Conservation (phyloP, 2,113 vertebrate genomes). For the Bothrops jararaca region DNA sequence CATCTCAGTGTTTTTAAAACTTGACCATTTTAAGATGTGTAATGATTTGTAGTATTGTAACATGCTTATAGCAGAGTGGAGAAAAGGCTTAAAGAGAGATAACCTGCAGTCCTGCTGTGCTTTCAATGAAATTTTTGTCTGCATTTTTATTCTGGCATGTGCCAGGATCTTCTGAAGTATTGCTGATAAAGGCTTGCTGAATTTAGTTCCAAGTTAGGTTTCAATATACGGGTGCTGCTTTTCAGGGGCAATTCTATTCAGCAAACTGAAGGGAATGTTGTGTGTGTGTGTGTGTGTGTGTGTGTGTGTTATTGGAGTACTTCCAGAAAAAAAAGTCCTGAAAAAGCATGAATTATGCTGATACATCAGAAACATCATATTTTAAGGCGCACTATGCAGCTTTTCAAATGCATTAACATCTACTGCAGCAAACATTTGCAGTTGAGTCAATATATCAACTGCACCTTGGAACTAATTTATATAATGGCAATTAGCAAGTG, state of each 20-base stretch:
- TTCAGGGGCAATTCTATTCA: background rate
- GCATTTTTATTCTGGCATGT: background rate
- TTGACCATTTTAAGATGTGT: background rate
- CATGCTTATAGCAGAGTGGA: background rate
- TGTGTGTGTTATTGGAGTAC: background rate
- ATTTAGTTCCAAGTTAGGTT: background rate
- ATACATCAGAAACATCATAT: slow-evolving; percentile 6
- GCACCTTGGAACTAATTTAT: background rate
- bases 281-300: background rate
- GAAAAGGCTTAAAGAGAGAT: background rate
- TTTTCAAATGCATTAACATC: slow-evolving; percentile 7
- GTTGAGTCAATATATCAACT: background rate
- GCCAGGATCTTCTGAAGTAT: background rate
- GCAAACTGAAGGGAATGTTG: background rate
- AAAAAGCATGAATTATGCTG: slow-evolving; percentile 15
- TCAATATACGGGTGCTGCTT: background rate
- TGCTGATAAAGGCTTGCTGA: slow-evolving; percentile 1
- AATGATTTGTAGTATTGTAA: background rate
- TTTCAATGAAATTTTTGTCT: background rate
- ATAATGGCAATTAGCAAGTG: background rate
- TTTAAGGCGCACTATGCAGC: background rate
- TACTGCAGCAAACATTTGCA: background rate
- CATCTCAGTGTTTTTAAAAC: background rate
- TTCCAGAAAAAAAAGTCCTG: background rate
- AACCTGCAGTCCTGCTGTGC: background rate